Base-by-base conservation (phyloP, 1,140 invertebrate genomes). In the Eriosoma lanigerum region DNA sequence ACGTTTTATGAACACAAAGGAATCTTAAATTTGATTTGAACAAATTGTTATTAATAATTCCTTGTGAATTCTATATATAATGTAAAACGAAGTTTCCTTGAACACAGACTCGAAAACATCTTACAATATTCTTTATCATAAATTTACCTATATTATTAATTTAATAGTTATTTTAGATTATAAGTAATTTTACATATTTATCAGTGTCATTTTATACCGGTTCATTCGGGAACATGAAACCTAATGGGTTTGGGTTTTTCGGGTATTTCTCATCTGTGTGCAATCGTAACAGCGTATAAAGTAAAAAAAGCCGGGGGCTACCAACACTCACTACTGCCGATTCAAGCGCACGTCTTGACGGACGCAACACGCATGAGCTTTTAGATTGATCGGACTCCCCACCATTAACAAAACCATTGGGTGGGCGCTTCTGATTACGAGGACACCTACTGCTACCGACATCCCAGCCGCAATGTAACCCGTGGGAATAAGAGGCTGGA, bases 371-470 rank as follows among this genome's bases (percentile, higher is more conserved):
- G 72, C 72, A 75, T 75, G 72, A 75, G 72, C 72, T 75, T 75
- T 75, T 75, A 75, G 72, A 75, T 75, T 75, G 72, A 75, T 75
- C 72, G 72, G 29, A 56, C 72, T 75, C 72, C 52, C 72, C 72
- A 32, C 72, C 72, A 75, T 75, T 75, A 75, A 75, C 72, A 75
- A 44, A 75, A 75, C 72, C 50, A 56, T 75, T 75, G 52, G 68
- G 72, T 21, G 52, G 46, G 72, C 26, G 19, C 72, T 75, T 10
- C 72, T 75, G 72, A 75, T 75, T 75, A 75, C 72, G 72, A 56
- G 50, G 52, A 75, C 24, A 56, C 29, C 72, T 75, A 75, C 72
- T 54, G 29, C 72, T 54, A 75, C 72, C 29, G 50, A 75, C 52
- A 26, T 58, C 50, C 5, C 72, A 24, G 29, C 29, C 72, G 13